Evolutionary conservation across 2,888 invertebrate genomes (phyloP).

Genomic region (Philereme vetulata): DNA sequence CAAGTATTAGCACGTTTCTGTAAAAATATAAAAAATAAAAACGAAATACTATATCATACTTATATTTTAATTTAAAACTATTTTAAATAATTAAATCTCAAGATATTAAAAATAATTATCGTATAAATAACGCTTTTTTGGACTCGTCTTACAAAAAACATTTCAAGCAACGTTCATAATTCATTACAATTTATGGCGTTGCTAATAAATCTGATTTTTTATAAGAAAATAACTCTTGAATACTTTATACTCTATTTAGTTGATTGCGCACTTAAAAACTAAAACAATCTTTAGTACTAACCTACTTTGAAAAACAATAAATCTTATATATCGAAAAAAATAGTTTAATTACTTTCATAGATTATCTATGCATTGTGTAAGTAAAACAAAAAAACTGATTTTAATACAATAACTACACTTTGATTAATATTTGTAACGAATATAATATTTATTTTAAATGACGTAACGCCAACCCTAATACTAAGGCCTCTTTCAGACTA

Average conservation of each 20-base stretch:
- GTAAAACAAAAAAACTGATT: neutral
- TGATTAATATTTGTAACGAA: neutral
- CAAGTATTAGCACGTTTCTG: constrained; percentile 3
- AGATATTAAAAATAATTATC: constrained; percentile 32
- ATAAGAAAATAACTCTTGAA: neutral
- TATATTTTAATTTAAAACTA: constrained; percentile 7
- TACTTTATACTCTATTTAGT: neutral
- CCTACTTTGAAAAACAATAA: no score
- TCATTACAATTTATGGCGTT: constrained; percentile 55
- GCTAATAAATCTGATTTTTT: constrained; percentile 36
- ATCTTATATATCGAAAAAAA: no score
- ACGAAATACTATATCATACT: constrained; percentile 2
- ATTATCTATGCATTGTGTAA: no score
- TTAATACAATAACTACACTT: neutral
- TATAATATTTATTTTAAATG: neutral
- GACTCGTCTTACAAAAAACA: constrained; percentile 39
- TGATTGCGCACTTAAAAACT: neutral
- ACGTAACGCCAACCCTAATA: constrained; percentile 14
- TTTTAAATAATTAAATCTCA: constrained; percentile 38
- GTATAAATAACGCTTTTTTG: constrained; percentile 39
- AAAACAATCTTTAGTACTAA: no score
- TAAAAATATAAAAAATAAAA: constrained; percentile 26
- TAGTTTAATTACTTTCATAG: neutral
- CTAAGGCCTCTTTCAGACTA: constrained; percentile 20
- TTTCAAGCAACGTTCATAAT: constrained; percentile 48